These are phyloP conservation scores for Danio tinwini DNA, from an alignment of 2,797 vertebrate genomes.

Conservation along the genomic window DNA sequence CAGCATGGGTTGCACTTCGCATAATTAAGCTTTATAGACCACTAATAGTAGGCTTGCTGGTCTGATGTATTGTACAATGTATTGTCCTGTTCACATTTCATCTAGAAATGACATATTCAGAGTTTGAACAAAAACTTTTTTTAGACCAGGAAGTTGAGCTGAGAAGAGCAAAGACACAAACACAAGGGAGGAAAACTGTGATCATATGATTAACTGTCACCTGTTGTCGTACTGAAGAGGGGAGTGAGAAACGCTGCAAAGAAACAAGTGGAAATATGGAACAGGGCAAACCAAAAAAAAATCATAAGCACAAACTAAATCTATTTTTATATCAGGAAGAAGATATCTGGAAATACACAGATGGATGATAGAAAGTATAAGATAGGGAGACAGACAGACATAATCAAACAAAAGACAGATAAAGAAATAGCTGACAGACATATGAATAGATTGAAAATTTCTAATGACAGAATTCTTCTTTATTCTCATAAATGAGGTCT, in stretches of 20 bases:
- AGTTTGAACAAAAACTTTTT: neutral
- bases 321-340: neutral
- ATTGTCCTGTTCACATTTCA: neutral
- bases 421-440: no score
- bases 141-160: conserved; percentile 29
- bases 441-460: no score
- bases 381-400: no score
- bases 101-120: neutral
- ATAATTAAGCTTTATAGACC: neutral
- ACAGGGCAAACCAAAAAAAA: conserved; percentile 25
- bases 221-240: conserved; percentile 98
- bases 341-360: neutral
- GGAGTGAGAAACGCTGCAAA: conserved; percentile 95
- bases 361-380: neutral
- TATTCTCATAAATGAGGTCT: neutral
- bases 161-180: conserved; percentile 48
- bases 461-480: neutral
- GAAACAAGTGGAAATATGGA: conserved; percentile 73
- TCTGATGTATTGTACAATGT: neutral
- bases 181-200: conserved; percentile 51
- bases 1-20: neutral
- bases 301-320: conserved; percentile 46
- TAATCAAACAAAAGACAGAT: no score
- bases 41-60: neutral
- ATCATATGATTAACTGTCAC: conserved; percentile 84